Evolutionary conservation across 2,797 vertebrate species (phyloP).

Genomic region (Betta splendens): DNA sequence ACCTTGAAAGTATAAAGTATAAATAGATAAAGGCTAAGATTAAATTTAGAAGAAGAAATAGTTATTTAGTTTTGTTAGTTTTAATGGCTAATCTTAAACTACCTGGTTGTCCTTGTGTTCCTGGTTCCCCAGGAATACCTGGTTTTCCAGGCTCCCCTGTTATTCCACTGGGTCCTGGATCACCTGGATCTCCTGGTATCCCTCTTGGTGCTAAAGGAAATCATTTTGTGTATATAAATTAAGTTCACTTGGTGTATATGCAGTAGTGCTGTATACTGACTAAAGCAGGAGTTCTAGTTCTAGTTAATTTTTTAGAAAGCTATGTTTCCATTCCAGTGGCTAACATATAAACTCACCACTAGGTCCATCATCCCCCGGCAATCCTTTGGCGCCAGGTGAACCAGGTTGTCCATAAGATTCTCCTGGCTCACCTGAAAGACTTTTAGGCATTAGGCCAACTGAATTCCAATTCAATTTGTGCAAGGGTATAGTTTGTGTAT

Average conservation of each 20-base stretch:
- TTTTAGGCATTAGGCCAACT: conserved; percentile 8
- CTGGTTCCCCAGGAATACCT: conserved; percentile 50
- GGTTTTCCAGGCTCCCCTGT: conserved; percentile 48
- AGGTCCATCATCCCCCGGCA: conserved; percentile 39
- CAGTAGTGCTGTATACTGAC: neutral
- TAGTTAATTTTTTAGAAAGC: too few species aligned
- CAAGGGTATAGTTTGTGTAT: neutral
- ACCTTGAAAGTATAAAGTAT: too few species aligned
- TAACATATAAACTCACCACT: conserved; percentile 37
- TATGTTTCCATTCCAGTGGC: neutral
- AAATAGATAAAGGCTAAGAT: too few species aligned
- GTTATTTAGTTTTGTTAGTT: too few species aligned
- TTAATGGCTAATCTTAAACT: conserved; percentile 8
- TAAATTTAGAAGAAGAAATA: too few species aligned
- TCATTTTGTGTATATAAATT: neutral
- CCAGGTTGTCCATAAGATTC: conserved; percentile 47
- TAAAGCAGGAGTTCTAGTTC: too few species aligned
- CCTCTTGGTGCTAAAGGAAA: conserved; percentile 33
- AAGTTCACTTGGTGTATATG: neutral
- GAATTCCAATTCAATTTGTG: neutral
- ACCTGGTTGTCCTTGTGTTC: conserved; percentile 50
- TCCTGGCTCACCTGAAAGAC: conserved; percentile 63
- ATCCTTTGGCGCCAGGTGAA: conserved; percentile 62
- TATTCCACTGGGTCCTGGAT: conserved; percentile 48
- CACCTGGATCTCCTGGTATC: conserved; percentile 55